phyloP scores from a whole-genome alignment of 2,888 invertebrate genomes.

The Sabatieria punctata region DNA sequence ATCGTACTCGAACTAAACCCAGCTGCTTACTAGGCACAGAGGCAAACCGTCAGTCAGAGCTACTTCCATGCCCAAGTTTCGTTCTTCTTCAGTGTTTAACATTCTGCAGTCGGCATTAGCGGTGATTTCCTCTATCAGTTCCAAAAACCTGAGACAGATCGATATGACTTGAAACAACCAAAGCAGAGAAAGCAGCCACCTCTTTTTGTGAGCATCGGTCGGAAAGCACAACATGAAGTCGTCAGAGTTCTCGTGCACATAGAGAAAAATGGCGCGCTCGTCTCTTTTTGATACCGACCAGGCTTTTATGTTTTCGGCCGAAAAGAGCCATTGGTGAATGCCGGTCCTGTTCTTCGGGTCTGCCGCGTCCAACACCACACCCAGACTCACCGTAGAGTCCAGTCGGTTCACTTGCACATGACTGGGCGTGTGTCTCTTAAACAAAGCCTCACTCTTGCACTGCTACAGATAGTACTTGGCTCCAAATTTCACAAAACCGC shows the following conservation, averaged over 20 bases:
- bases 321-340: conserved; percentile 82
- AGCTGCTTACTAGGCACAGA: not conserved
- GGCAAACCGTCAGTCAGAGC: not conserved
- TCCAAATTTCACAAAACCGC: not conserved
- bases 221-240: conserved; percentile 97
- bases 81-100: conserved; percentile 15
- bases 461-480: not conserved
- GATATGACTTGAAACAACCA: conserved; percentile 1
- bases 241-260: conserved; percentile 92
- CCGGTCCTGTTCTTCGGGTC: conserved; percentile 23
- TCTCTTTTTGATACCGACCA: conserved; percentile 76
- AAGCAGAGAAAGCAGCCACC: conserved; percentile 26
- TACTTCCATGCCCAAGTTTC: conserved; percentile 18
- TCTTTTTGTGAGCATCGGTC: conserved; percentile 61
- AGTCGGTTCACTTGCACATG: conserved; percentile 86
- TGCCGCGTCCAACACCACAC: conserved; percentile 45
- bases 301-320: conserved; percentile 67
- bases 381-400: conserved; percentile 75
- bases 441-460: too few species aligned
- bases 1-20: conserved; percentile 71
- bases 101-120: conserved; percentile 56
- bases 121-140: conserved; percentile 66
- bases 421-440: conserved; percentile 60
- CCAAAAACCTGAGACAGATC: conserved; percentile 46
- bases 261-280: conserved; percentile 81